These are phyloP conservation scores for Galerucella pusilla DNA, from an alignment of 2,888 invertebrate genomes.

Conservation along the genomic window DNA sequence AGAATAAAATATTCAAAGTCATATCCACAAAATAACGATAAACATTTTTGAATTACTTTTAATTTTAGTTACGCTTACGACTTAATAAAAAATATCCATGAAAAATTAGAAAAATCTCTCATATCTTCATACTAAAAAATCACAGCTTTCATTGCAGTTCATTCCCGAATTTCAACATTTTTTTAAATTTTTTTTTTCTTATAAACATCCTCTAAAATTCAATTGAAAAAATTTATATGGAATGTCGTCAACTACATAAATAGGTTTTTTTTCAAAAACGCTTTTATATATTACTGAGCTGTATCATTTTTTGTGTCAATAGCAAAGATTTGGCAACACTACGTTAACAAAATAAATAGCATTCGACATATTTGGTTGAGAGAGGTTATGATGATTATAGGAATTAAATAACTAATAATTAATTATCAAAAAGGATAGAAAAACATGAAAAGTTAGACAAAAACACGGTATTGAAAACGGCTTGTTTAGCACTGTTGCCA, in stretches of 20 bases:
- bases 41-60: conserved; percentile 37
- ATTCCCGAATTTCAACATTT: conserved; percentile 50
- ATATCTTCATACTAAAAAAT: conserved; percentile 53
- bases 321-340: conserved; percentile 13
- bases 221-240: conserved; percentile 44
- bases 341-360: background rate
- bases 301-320: conserved; percentile 32
- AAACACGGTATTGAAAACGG: background rate
- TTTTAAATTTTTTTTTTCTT: conserved; percentile 42
- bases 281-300: conserved; percentile 39
- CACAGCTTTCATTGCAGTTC: conserved; percentile 60
- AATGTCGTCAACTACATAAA: conserved; percentile 44
- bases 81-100: conserved; percentile 45
- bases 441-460: too few species aligned
- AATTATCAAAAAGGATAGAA: too few species aligned
- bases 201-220: conserved; percentile 47
- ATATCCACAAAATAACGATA: conserved; percentile 41
- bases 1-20: conserved; percentile 38
- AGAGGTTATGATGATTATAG: too few species aligned
- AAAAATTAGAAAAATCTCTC: conserved; percentile 49
- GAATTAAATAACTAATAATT: too few species aligned
- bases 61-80: conserved; percentile 30
- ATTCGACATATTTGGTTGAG: background rate
- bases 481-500: conserved; percentile 1
- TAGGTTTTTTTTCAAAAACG: conserved; percentile 35